Evolutionary conservation across 2,113 vertebrate genomes (phyloP).

Genomic region (Neodon shergylaensis): DNA sequence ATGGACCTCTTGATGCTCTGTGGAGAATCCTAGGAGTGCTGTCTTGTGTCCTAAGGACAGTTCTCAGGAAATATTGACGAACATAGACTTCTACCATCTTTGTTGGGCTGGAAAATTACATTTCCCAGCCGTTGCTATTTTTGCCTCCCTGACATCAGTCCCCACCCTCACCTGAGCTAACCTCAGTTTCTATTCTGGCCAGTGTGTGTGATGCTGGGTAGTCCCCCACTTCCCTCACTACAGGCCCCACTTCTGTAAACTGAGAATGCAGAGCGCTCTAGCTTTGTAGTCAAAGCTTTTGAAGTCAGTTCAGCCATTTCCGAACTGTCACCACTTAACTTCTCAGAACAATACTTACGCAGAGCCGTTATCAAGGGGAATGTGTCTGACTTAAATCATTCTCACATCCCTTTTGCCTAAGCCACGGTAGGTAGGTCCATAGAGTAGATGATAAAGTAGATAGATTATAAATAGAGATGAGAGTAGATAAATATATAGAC

Average conservation of each 20-base stretch:
- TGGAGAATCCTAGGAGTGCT: not conserved
- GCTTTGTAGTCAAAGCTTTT: not conserved
- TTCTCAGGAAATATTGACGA: not conserved
- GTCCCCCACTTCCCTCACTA: not conserved
- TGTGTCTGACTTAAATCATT: fast-evolving
- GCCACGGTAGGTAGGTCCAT: no score
- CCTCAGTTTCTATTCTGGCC: not conserved
- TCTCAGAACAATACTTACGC: not conserved
- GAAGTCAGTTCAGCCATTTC: not conserved
- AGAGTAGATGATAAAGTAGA: not conserved
- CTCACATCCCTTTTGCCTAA: not conserved
- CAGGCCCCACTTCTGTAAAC: not conserved
- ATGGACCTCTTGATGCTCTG: not conserved
- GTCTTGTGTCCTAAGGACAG: not conserved
- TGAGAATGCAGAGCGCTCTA: not conserved
- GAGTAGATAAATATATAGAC: not conserved
- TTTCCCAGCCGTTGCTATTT: not conserved
- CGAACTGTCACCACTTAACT: not conserved
- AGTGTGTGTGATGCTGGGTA: fast-evolving
- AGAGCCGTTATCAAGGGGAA: fast-evolving
- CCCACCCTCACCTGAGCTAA: not conserved
- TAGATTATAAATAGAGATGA: not conserved
- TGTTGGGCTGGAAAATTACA: not conserved
- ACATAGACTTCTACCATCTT: not conserved
- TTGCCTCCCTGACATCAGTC: not conserved